Conservation (phyloP, 2,888 invertebrate genomes). For the Mesorhabditis belari region DNA sequence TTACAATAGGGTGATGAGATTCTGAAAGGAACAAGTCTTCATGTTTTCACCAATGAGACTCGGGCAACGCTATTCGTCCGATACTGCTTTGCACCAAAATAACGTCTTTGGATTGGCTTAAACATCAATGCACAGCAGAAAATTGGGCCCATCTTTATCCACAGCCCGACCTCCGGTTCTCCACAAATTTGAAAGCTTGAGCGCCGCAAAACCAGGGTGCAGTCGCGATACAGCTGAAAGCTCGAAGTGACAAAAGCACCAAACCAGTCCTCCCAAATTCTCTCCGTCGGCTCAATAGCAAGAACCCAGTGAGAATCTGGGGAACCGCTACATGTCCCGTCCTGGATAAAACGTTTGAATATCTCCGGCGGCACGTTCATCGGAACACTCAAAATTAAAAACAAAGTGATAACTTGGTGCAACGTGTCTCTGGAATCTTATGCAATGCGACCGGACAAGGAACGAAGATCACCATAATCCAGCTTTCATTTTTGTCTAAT, state of each 20-base stretch:
- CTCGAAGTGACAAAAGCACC: constrained; percentile 76
- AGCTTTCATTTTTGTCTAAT: constrained; percentile 17
- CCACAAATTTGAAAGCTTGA: constrained; percentile 92
- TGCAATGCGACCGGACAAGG: constrained; percentile 20
- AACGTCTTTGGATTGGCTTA: no score
- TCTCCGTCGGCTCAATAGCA: background rate
- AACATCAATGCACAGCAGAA: no score
- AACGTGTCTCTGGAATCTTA: constrained; percentile 10
- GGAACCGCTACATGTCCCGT: no score
- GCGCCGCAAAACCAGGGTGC: constrained; percentile 90
- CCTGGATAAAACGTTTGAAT: constrained; percentile 24
- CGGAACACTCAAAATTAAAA: constrained; percentile 26
- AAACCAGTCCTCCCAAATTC: constrained; percentile 62
- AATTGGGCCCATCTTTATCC: no score
- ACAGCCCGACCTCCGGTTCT: constrained; percentile 65
- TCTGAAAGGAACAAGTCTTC: constrained; percentile 88
- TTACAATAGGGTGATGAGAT: constrained; percentile 84
- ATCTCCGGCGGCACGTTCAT: constrained; percentile 36
- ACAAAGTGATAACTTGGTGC: background rate
- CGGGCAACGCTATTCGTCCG: constrained; percentile 23
- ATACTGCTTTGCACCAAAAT: constrained; percentile 23
- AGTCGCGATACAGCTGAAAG: constrained; percentile 82
- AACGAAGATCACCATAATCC: constrained; percentile 28
- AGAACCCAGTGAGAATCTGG: no score
- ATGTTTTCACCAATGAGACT: constrained; percentile 19